Conservation (phyloP, 2,113 vertebrate genomes). For the Hydrolagus affinis region DNA sequence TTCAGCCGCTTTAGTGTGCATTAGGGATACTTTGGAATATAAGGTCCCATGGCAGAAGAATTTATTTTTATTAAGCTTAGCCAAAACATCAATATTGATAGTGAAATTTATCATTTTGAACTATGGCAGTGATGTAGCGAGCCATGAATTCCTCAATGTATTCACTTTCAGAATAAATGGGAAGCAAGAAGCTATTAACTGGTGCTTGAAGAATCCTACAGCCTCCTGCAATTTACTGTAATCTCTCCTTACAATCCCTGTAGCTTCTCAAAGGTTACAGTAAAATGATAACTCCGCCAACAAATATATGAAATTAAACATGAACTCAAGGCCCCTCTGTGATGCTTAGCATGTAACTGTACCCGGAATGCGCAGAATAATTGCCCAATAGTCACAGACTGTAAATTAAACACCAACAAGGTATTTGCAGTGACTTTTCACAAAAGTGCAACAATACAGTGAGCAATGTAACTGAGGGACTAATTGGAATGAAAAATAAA, state of each 20-base stretch:
- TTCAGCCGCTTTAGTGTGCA: too few relatives aligned
- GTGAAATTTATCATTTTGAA: not conserved
- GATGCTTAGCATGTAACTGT: not conserved
- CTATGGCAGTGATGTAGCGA: not conserved
- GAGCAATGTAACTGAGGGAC: too few relatives aligned
- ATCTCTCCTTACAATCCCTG: not conserved
- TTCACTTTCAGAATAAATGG: not conserved
- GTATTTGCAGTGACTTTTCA: not conserved
- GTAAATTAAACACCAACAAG: not conserved
- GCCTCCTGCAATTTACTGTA: not conserved
- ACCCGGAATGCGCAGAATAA: not conserved
- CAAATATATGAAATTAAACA: not conserved
- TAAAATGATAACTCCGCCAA: not conserved
- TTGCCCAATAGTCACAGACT: not conserved
- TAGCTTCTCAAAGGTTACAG: not conserved
- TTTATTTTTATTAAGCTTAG: not conserved
- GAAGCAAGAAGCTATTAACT: slow-evolving; percentile 3
- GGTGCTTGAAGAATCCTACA: not conserved
- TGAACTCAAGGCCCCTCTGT: not conserved
- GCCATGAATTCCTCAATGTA: not conserved
- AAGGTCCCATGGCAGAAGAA: not conserved
- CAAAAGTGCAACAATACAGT: not conserved
- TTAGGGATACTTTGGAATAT: not conserved
- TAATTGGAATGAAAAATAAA: not conserved
- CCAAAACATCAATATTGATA: not conserved